Conservation (phyloP, 2,797 vertebrate genomes). For the Buceros bicornis region DNA sequence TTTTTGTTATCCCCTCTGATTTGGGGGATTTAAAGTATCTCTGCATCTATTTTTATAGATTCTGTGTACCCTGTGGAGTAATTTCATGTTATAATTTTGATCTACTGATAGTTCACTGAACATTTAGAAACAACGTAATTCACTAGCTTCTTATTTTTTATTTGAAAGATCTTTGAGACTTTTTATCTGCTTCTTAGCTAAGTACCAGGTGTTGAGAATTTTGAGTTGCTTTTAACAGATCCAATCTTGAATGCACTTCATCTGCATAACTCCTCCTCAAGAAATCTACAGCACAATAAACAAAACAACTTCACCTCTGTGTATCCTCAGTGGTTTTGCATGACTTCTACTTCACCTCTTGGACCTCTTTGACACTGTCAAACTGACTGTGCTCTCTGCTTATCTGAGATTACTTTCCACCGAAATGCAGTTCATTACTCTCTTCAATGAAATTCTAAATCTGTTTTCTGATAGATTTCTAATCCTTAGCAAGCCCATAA, state of each 20-base stretch:
- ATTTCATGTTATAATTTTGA: not conserved
- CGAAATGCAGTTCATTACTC: slow-evolving; percentile 71
- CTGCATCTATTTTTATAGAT: not conserved
- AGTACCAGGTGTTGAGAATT: not conserved
- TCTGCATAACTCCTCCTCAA: slow-evolving; percentile 7
- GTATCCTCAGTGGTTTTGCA: slow-evolving; percentile 1
- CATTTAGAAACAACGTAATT: not conserved
- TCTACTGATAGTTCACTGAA: not conserved
- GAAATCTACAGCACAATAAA: slow-evolving; percentile 28
- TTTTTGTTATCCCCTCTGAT: not conserved
- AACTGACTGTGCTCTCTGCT: slow-evolving; percentile 54
- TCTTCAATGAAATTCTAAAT: slow-evolving; percentile 70
- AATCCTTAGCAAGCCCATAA: slow-evolving; percentile 53
- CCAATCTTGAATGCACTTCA: not conserved
- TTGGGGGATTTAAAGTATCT: not conserved
- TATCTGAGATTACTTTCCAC: slow-evolving; percentile 73
- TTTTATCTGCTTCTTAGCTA: not conserved
- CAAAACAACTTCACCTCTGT: slow-evolving; percentile 10
- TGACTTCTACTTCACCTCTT: slow-evolving; percentile 61
- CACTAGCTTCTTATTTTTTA: not conserved
- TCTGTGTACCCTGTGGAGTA: not conserved
- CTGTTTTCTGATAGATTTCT: slow-evolving; percentile 70
- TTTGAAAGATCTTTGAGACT: not conserved
- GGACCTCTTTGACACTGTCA: slow-evolving; percentile 55
- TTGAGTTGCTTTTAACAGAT: slow-evolving; percentile 37